Percentiles rank a stretch among this genome's conserved stretches.
These are phyloP conservation scores for Alloscopus bannaensis DNA, from an alignment of 2,888 invertebrate genomes.

Conservation along the genomic window DNA sequence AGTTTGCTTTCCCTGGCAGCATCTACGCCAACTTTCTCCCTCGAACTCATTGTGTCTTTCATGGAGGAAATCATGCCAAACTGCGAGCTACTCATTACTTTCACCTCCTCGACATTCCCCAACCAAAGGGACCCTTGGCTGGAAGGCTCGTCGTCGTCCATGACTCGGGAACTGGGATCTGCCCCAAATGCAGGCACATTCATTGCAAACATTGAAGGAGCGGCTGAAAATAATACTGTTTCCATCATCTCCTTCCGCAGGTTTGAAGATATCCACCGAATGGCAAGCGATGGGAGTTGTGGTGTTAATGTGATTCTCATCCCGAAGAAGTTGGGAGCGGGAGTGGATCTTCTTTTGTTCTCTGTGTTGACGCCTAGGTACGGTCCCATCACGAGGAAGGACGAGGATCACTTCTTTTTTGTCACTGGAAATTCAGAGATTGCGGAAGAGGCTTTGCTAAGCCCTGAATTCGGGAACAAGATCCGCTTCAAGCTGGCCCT, in stretches of 20 bases:
- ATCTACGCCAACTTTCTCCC: no score
- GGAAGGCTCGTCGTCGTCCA: no score
- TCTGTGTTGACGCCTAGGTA: conserved; percentile 25
- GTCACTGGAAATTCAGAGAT: neutral
- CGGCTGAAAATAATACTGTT: no score
- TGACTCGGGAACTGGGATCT: no score
- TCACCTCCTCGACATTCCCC: no score
- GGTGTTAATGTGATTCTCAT: conserved; percentile 12
- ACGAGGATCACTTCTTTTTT: conserved; percentile 58
- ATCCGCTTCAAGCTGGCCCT: conserved; percentile 43
- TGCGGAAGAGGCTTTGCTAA: conserved; percentile 16
- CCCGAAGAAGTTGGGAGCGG: neutral
- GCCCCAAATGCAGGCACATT: no score
- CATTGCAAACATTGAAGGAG: no score
- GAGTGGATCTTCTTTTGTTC: conserved; percentile 1
- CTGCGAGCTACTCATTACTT: no score
- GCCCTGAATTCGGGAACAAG: conserved; percentile 38
- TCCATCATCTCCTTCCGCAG: neutral
- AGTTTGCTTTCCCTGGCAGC: no score
- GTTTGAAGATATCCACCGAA: conserved; percentile 30
- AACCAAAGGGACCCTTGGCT: no score
- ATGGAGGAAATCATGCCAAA: no score
- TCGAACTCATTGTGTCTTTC: no score
- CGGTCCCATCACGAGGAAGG: conserved; percentile 43
- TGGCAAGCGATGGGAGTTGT: conserved; percentile 1